phyloP scores from a whole-genome alignment of 2,797 vertebrate species.

The Phoeniculus purpureus region DNA sequence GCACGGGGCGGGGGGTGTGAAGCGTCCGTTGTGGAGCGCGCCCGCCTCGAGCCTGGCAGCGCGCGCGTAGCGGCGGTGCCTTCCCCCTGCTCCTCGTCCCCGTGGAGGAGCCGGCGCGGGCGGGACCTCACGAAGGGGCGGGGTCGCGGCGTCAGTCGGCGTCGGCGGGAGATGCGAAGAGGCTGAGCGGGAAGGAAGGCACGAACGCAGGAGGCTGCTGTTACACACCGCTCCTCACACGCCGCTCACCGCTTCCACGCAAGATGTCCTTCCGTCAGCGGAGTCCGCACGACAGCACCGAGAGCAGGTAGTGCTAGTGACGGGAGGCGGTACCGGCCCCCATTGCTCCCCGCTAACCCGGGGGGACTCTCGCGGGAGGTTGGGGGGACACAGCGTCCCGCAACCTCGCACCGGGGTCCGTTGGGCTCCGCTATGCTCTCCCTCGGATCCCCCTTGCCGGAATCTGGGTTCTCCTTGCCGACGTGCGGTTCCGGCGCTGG shows the following conservation, averaged over 20 bases:
- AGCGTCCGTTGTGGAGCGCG: too few relatives aligned
- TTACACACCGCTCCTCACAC: accelerated
- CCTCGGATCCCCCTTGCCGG: background rate
- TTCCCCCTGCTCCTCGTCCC: accelerated
- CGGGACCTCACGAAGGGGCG: background rate
- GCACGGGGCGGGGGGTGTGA: accelerated
- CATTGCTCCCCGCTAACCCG: background rate
- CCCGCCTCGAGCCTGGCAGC: accelerated
- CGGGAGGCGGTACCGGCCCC: too few relatives aligned
- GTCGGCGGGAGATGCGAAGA: constrained; percentile 54
- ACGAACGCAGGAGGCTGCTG: too few relatives aligned
- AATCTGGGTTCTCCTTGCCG: background rate
- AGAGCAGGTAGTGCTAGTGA: background rate
- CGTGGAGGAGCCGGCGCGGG: background rate
- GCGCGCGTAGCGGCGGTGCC: accelerated
- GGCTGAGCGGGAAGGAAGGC: background rate
- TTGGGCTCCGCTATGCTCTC: background rate
- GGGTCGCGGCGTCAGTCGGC: background rate
- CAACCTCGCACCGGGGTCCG: too few relatives aligned
- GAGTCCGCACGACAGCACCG: background rate
- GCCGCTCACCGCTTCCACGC: background rate
- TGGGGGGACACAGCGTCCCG: background rate
- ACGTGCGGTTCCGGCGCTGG: background rate
- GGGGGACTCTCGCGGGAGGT: too few relatives aligned
- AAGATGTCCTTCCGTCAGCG: constrained; percentile 45